Base-by-base conservation (phyloP, 1,140 invertebrate genomes). In the Micrasema minimum region DNA sequence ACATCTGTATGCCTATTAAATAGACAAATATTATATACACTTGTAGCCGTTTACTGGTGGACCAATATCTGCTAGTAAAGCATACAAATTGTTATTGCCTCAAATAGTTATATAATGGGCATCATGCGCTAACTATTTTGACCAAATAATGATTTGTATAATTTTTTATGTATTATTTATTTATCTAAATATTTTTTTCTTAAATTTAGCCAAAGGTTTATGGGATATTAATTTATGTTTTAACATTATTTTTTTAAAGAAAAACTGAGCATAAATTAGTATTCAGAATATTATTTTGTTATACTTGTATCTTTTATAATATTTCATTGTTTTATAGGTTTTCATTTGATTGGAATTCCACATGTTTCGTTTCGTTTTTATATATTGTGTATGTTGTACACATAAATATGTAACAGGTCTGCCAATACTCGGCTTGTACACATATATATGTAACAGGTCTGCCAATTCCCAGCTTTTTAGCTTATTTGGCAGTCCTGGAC, bases 131-230 rank as follows among this genome's bases (percentile, higher is more conserved):
- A 31, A 31, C 7, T 31, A 31, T 31, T 31, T 31, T 31, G 26
- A 4, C 7, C 2, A 31, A 31, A 31, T 31, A 7, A 7, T 31
- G 20, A 51, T 22, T 43, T 48, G 51, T 53, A 31, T 31, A 4
- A 2, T 22, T n/a, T 9, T 31, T 38, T 2, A 16, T 37, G 55
- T 59, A n/a, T 22, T 59, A 59, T 59, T 59, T 59, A 59, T 59
- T 55, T 38, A 41, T 59, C 16, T 59, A 41, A 41, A 41, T 59
- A 59, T n/a, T 16, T 59, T 59, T 59, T 38, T 59, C 37, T 41
- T 59, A 4, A 31, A 31, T 31, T 41, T 59, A 59, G 35, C 55
- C 37, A 59, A 59, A 59, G 37, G 55, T 53, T 41, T n/a, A 59
- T 10, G 55, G 55, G 55, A 43, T 59, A 59, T 59, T 38, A 38